These are phyloP conservation scores for Torymus tubicola DNA, from an alignment of 2,888 invertebrate species.

Conservation along the genomic window DNA sequence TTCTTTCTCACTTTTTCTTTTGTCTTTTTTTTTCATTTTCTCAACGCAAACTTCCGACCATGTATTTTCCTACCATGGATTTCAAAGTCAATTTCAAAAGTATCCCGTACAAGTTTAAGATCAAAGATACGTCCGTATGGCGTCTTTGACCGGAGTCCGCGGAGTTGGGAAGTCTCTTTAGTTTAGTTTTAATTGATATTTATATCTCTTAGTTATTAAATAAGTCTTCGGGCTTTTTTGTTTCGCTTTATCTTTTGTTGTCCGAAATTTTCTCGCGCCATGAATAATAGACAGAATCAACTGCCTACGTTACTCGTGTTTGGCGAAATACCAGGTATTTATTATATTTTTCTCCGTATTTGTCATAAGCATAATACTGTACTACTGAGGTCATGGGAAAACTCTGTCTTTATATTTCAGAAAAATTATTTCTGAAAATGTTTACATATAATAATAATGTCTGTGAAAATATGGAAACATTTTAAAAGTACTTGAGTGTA, in stretches of 20 bases:
- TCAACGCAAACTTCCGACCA: no score
- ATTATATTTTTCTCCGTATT: not conserved
- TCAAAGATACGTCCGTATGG: constrained; percentile 17
- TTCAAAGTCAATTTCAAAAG: not conserved
- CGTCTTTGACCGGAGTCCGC: constrained; percentile 9
- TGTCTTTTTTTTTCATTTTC: not conserved
- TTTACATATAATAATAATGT: no score
- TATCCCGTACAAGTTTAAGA: constrained; percentile 4
- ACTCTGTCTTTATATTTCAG: no score
- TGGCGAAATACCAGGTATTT: constrained; percentile 52
- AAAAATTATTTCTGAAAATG: no score
- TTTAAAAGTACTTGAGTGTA: no score
- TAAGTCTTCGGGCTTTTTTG: not conserved
- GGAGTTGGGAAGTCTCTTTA: not conserved
- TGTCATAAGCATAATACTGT: no score
- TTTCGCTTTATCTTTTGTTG: not conserved
- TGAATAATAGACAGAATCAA: constrained; percentile 17
- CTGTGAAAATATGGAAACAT: no score
- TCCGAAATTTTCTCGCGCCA: not conserved
- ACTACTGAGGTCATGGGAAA: no score
- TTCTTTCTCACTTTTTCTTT: no score
- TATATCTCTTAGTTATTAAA: constrained; percentile 28
- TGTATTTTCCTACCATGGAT: not conserved
- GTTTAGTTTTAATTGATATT: constrained; percentile 4
- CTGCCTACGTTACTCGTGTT: constrained; percentile 31